These are phyloP conservation scores for Homarus americanus DNA, from an alignment of 1,140 invertebrate genomes.

Conservation along the genomic window DNA sequence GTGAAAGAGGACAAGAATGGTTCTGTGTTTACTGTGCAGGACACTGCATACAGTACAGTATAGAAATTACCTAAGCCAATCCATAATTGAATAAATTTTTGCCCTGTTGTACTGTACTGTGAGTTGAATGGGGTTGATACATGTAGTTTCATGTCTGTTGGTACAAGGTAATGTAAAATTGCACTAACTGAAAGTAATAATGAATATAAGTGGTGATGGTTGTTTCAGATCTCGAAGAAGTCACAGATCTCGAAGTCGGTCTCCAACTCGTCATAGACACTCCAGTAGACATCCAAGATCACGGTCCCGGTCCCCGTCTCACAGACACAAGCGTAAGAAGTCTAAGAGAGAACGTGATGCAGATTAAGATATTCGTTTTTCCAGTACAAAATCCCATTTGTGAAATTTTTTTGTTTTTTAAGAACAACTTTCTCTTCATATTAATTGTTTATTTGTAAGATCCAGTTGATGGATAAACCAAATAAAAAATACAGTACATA, in stretches of 20 bases:
- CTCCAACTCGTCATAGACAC: constrained; percentile 51
- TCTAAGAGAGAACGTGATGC: constrained; percentile 65
- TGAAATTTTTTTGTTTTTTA: neutral
- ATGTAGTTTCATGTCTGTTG: too few species aligned
- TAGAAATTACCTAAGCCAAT: too few species aligned
- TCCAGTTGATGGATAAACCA: neutral
- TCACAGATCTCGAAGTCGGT: constrained; percentile 54
- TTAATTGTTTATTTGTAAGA: neutral
- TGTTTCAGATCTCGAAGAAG: constrained; percentile 65
- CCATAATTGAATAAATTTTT: too few species aligned
- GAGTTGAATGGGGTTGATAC: too few species aligned
- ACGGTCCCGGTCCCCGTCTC: constrained; percentile 48
- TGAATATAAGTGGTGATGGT: too few species aligned
- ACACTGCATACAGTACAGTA: too few species aligned
- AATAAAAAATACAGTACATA: neutral
- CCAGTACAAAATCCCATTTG: constrained; percentile 13
- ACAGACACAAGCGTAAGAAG: constrained; percentile 62
- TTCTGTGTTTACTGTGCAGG: too few species aligned
- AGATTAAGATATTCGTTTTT: constrained; percentile 1
- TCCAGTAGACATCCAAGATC: constrained; percentile 41
- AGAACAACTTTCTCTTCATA: neutral
- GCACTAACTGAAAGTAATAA: too few species aligned
- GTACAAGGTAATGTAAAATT: too few species aligned
- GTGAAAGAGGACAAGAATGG: too few species aligned
- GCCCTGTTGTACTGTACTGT: too few species aligned